Evolutionary conservation across 2,888 invertebrate genomes (phyloP).

Genomic region (Metallyticus violacea): DNA sequence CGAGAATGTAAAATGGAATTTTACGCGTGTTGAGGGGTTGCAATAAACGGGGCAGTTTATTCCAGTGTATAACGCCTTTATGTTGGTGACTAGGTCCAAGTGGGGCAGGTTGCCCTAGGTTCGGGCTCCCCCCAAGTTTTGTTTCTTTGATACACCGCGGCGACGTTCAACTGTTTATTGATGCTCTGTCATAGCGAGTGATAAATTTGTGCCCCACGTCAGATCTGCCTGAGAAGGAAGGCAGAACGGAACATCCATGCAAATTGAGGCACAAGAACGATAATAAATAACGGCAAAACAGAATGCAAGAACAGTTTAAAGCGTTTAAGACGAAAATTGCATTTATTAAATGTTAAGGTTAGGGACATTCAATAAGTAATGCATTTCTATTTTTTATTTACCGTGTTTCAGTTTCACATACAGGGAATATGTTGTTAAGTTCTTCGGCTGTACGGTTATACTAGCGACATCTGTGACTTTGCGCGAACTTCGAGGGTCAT

Average conservation of each 20-base stretch:
- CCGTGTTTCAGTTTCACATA: no score
- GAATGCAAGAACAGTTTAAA: no score
- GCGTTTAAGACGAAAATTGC: no score
- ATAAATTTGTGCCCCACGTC: not conserved
- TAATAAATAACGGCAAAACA: no score
- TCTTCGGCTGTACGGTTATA: no score
- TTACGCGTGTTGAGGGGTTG: slow-evolving; percentile 33
- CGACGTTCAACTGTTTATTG: not conserved
- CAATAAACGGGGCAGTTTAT: slow-evolving; percentile 34
- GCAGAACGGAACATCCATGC: not conserved
- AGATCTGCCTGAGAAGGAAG: not conserved
- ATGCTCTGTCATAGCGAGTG: not conserved
- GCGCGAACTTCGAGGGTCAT: no score
- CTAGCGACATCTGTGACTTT: no score
- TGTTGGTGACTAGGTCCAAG: not conserved
- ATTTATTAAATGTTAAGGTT: no score
- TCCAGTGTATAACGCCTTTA: slow-evolving; percentile 25
- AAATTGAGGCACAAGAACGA: not conserved
- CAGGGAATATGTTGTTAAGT: no score
- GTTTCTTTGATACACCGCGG: not conserved
- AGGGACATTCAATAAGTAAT: no score
- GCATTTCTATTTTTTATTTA: no score
- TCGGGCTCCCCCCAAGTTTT: not conserved
- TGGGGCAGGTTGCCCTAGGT: not conserved
- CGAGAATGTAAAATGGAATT: slow-evolving; percentile 36